Conservation (phyloP, 2,797 vertebrate species). For the Avahi laniger region DNA sequence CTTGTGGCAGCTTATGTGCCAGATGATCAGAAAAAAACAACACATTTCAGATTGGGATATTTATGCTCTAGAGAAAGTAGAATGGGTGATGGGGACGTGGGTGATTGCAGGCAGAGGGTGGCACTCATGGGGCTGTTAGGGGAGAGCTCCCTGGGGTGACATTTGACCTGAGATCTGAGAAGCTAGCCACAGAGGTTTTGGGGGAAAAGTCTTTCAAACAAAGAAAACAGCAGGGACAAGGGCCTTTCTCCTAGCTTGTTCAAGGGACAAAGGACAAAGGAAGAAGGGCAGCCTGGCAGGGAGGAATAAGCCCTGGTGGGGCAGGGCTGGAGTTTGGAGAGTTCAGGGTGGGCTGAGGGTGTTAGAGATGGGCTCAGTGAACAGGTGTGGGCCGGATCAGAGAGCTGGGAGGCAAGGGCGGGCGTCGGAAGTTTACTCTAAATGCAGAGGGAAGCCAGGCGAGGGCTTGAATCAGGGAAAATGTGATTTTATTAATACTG, state of each 20-base stretch:
- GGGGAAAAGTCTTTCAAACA: conserved; percentile 43
- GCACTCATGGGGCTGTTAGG: neutral
- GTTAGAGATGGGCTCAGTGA: neutral
- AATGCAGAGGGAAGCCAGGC: neutral
- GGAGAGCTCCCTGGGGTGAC: neutral
- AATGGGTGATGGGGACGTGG: neutral
- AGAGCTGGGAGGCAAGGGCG: neutral
- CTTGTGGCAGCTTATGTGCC: neutral
- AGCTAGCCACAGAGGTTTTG: neutral
- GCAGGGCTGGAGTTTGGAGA: neutral
- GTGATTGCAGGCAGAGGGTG: neutral
- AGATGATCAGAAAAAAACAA: neutral
- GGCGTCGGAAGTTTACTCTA: neutral
- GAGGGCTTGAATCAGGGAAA: neutral
- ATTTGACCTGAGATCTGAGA: conserved; percentile 35
- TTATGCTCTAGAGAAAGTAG: neutral
- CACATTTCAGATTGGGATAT: neutral
- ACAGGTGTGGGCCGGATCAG: neutral
- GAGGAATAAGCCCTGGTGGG: neutral
- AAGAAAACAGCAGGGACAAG: conserved; percentile 39
- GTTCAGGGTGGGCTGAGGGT: neutral
- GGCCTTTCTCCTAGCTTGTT: neutral
- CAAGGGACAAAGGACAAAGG: conserved; percentile 47
- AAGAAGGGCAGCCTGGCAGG: neutral
- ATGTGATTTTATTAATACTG: neutral